Conservation (phyloP, 2,113 vertebrate species). For the Zosterops lateralis region DNA sequence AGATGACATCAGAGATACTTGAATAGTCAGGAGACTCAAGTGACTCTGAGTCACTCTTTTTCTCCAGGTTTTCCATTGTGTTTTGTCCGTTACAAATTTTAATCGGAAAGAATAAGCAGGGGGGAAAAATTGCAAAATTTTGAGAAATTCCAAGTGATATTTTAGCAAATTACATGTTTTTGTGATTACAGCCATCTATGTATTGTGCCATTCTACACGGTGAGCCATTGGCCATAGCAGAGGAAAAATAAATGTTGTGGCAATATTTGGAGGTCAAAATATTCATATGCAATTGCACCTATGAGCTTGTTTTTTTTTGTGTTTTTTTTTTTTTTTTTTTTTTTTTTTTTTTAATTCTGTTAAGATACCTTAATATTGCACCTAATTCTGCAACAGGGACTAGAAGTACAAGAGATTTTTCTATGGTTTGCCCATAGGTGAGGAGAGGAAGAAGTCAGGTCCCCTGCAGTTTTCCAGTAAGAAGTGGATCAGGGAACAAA, state of each 20-base stretch:
- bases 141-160: neutral
- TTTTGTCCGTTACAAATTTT: neutral
- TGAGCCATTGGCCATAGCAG: neutral
- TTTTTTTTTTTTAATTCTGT: neutral
- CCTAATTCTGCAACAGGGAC: neutral
- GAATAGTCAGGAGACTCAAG: neutral
- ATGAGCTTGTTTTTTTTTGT: fast-evolving
- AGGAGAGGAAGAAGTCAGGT: neutral
- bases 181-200: neutral
- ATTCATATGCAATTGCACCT: neutral
- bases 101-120: neutral
- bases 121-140: neutral
- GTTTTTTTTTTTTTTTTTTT: neutral
- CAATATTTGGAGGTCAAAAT: neutral
- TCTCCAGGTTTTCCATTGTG: neutral
- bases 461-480: neutral
- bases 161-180: neutral
- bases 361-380: neutral
- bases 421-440: neutral
- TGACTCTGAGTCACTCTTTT: neutral
- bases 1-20: neutral
- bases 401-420: neutral
- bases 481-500: neutral
- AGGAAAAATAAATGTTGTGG: neutral
- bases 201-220: neutral